Percentiles rank a stretch among this genome's conserved stretches.
phyloP scores from a whole-genome alignment of 2,888 invertebrate genomes.

The Glyphotaelius pellucidus region DNA sequence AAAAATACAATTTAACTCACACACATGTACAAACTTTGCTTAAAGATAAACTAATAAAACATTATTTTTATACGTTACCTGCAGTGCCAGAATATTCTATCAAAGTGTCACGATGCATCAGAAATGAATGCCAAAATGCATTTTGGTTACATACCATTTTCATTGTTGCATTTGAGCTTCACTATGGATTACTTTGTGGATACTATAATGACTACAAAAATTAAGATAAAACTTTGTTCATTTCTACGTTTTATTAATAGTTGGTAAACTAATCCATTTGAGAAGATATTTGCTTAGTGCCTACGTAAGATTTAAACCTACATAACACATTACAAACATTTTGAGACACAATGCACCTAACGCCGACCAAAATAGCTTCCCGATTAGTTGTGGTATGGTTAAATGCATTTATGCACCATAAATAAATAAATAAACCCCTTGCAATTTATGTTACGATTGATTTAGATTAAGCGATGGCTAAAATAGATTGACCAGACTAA shows the following conservation, averaged over 20 bases:
- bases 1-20: too few species aligned
- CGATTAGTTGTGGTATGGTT: constrained; percentile 5
- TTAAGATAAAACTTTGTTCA: neutral
- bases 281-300: neutral
- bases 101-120: neutral
- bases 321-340: neutral
- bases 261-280: neutral
- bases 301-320: neutral
- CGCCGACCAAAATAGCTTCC: neutral
- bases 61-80: too few species aligned
- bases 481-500: constrained; percentile 49
- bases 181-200: neutral
- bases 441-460: constrained; percentile 20
- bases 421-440: constrained; percentile 27
- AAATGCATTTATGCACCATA: constrained; percentile 21
- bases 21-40: too few species aligned
- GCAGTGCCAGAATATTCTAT: too few species aligned
- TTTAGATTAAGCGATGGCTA: neutral
- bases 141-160: neutral
- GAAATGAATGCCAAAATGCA: neutral
- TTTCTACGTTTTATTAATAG: neutral
- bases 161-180: neutral
- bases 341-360: neutral
- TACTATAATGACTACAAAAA: neutral
- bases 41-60: too few species aligned